Percentiles rank a stretch among this genome's conserved stretches.
These are phyloP conservation scores for Pachypsylla venusta DNA, from an alignment of 1,140 invertebrate species.

Conservation along the genomic window DNA sequence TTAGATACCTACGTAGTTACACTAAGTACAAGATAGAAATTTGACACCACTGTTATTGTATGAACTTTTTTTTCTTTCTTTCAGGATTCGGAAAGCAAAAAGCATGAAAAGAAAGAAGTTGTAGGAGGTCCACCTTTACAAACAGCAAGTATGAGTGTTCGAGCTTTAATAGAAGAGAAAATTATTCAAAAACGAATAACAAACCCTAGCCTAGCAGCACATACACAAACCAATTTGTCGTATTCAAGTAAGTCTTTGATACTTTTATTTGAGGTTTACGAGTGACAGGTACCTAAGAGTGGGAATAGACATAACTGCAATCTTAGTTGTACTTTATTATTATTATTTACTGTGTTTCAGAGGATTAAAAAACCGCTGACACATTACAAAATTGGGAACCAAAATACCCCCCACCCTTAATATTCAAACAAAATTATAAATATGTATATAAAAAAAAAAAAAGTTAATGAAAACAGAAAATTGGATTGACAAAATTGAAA, in stretches of 20 bases:
- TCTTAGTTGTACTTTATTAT: too few relatives aligned
- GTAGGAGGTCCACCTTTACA: conserved; percentile 56
- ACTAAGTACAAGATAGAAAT: background rate
- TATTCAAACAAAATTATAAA: too few relatives aligned
- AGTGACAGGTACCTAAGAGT: too few relatives aligned
- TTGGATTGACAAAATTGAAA: too few relatives aligned
- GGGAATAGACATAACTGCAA: too few relatives aligned
- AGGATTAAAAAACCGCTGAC: too few relatives aligned
- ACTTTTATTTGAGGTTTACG: too few relatives aligned
- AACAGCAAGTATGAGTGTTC: conserved; percentile 71
- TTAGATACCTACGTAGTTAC: background rate
- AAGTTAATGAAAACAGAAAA: too few relatives aligned
- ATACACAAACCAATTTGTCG: conserved; percentile 22
- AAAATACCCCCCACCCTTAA: too few relatives aligned
- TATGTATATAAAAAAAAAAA: too few relatives aligned
- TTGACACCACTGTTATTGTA: background rate
- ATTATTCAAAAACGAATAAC: conserved; percentile 68
- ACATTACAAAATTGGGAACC: too few relatives aligned
- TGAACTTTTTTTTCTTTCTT: conserved; percentile 22
- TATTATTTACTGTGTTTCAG: too few relatives aligned
- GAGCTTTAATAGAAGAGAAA: conserved; percentile 79
- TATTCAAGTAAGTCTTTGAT: conserved; percentile 17
- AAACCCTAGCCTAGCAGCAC: conserved; percentile 26
- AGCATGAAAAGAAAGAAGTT: conserved; percentile 62
- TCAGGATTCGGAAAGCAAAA: conserved; percentile 70